Conservation (phyloP, 1,140 invertebrate species). For the Cryptotermes secundus region DNA sequence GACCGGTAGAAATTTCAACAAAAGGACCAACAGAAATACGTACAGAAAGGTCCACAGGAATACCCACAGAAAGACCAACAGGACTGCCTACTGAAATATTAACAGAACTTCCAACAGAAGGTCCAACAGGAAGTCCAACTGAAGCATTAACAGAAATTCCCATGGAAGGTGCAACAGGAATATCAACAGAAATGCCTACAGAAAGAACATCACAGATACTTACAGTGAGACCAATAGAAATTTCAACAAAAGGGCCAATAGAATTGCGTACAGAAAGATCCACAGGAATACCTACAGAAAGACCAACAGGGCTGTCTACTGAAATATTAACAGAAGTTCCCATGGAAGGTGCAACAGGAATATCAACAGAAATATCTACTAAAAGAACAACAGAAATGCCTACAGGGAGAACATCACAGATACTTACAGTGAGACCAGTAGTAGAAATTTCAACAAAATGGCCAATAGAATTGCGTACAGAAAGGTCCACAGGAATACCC, state of each 20-base stretch:
- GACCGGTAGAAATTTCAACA: constrained; percentile 34
- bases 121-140: constrained; percentile 30
- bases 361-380: constrained; percentile 9
- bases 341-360: constrained; percentile 22
- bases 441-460: constrained; percentile 36
- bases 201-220: constrained; percentile 30
- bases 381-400: constrained; percentile 34
- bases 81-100: constrained; percentile 32
- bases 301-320: background rate
- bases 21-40: constrained; percentile 21
- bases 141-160: constrained; percentile 34
- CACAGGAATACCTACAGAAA: constrained; percentile 25
- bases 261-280: background rate
- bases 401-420: constrained; percentile 27
- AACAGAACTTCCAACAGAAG: constrained; percentile 30
- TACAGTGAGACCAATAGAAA: constrained; percentile 31
- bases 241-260: constrained; percentile 11
- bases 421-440: constrained; percentile 21
- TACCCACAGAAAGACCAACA: constrained; percentile 30
- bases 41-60: constrained; percentile 27
- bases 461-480: constrained; percentile 22
- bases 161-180: constrained; percentile 28
- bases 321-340: background rate
- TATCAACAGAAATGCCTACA: constrained; percentile 31
- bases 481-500: background rate